Percentiles rank a stretch among this genome's conserved stretches.
Evolutionary conservation across 2,888 invertebrate genomes (phyloP).

Genomic region (Drosophila macrospina): DNA sequence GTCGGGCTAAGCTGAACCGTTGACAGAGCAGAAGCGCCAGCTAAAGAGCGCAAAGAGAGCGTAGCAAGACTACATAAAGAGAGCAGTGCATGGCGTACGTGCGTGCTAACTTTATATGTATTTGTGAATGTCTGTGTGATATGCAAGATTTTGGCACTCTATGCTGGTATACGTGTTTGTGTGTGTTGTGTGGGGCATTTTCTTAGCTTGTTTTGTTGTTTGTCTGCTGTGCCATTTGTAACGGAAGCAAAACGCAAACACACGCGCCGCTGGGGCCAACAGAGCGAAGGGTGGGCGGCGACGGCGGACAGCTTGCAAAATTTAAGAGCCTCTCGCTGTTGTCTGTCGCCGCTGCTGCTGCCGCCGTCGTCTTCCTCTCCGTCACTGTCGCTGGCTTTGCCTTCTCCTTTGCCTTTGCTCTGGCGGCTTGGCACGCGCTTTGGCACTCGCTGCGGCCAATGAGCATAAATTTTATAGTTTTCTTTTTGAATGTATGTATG

Average conservation of each 20-base stretch:
- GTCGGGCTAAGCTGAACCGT: constrained; percentile 43
- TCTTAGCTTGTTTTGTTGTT: constrained; percentile 55
- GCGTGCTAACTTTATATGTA: constrained; percentile 37
- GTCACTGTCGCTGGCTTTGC: too few relatives aligned
- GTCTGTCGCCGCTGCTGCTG: constrained; percentile 28
- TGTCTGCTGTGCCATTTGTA: constrained; percentile 69
- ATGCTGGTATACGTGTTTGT: constrained; percentile 12
- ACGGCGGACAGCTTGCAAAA: constrained; percentile 41
- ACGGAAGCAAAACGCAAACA: constrained; percentile 77
- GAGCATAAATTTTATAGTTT: constrained; percentile 58
- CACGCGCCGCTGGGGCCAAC: constrained; percentile 48
- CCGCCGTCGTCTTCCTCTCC: background rate
- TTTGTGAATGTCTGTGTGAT: constrained; percentile 28
- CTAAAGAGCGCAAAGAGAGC: constrained; percentile 62
- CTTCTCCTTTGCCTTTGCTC: constrained; percentile 14
- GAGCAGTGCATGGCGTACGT: constrained; percentile 63
- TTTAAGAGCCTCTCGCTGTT: constrained; percentile 51
- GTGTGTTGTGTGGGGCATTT: constrained; percentile 46
- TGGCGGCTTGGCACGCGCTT: constrained; percentile 57
- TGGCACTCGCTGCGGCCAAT: constrained; percentile 52
- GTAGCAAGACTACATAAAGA: constrained; percentile 25
- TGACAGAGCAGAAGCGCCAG: constrained; percentile 43
- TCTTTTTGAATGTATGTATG: constrained; percentile 32
- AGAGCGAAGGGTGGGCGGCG: constrained; percentile 27
- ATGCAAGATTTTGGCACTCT: constrained; percentile 60